phyloP scores from a whole-genome alignment of 2,113 vertebrate species.

The Pomatorhinus ruficollis region DNA sequence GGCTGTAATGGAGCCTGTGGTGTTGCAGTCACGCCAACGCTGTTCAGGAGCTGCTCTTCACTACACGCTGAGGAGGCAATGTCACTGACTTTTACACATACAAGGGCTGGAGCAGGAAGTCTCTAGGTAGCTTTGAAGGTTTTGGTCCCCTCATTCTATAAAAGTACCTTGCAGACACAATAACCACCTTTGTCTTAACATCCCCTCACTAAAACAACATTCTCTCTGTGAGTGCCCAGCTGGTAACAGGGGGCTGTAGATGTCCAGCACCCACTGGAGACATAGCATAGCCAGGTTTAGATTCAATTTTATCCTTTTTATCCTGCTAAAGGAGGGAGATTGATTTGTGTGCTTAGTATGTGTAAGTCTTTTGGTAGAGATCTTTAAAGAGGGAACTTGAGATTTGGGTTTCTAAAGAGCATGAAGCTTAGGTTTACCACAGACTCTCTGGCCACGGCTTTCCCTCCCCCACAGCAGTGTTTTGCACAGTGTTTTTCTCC shows the following conservation, averaged over 20 bases:
- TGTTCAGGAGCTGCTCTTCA: background rate
- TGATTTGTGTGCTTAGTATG: background rate
- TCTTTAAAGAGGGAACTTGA: background rate
- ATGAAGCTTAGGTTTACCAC: background rate
- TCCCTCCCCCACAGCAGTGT: background rate
- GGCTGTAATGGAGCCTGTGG: background rate
- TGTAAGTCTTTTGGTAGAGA: background rate
- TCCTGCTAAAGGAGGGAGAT: background rate
- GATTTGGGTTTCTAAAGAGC: slow-evolving; percentile 3
- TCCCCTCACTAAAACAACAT: background rate
- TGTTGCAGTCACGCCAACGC: background rate
- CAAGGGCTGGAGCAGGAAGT: background rate
- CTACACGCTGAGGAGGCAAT: background rate
- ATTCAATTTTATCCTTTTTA: background rate
- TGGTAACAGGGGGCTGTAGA: background rate
- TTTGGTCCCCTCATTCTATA: background rate
- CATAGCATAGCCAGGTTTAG: background rate
- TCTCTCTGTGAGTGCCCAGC: background rate
- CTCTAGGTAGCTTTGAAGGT: background rate
- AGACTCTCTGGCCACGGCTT: background rate
- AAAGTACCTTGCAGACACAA: background rate
- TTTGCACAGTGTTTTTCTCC: background rate
- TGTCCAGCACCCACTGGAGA: background rate
- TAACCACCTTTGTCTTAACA: background rate
- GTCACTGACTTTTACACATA: background rate